Evolutionary conservation across 2,113 vertebrate genomes (phyloP).

Genomic region (Mesoclemmys tuberculata): DNA sequence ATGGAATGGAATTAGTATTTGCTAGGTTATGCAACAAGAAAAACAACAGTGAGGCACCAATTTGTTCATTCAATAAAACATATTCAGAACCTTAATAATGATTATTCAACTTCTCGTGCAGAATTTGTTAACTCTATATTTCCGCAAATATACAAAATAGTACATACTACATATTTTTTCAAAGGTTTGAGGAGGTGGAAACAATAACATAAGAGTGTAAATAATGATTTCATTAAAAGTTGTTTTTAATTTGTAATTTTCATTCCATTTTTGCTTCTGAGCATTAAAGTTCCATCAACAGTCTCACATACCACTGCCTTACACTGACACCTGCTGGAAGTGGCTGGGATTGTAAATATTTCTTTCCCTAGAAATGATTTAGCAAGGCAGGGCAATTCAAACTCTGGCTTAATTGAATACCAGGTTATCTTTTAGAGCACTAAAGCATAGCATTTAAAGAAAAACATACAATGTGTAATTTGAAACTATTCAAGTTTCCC

Average conservation of each 20-base stretch:
- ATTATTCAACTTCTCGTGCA: not conserved
- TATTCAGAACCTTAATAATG: not conserved
- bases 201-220: not conserved
- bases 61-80: not conserved
- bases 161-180: not conserved
- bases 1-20: not conserved
- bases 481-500: not conserved
- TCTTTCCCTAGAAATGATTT: not conserved
- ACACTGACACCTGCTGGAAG: slow-evolving; percentile 84
- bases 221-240: not conserved
- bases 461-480: not conserved
- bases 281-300: slow-evolving; percentile 21
- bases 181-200: not conserved
- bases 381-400: not conserved
- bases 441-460: not conserved
- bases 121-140: not conserved
- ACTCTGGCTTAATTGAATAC: not conserved
- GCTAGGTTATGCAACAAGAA: not conserved
- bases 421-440: not conserved
- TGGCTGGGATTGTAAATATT: slow-evolving; percentile 53
- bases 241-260: slow-evolving; percentile 62
- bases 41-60: not conserved
- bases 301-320: slow-evolving; percentile 78
- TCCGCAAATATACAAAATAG: not conserved
- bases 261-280: slow-evolving; percentile 33